Base-by-base conservation (phyloP, 2,888 invertebrate species). In the Stegophylla sp. region DNA sequence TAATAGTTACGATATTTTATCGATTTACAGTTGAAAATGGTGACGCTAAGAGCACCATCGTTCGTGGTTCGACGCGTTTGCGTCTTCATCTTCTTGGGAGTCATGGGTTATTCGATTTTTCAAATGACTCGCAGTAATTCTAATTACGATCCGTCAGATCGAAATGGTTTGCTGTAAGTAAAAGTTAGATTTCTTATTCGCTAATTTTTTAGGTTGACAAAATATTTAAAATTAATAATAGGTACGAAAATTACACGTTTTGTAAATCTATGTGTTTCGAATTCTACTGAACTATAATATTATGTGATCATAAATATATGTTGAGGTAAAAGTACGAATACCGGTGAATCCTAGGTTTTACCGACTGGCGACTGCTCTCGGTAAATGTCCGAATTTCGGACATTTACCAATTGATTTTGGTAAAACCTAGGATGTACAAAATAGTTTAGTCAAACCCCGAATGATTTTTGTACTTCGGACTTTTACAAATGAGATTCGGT, bases 71-170 rank as follows among this genome's bases (percentile, higher is more conserved):
- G 79, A 3, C 71, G 79, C 0, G 17, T 79, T 13, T 79, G 69
- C 9, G 61, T 61, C 17, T 71, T 79, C 23, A 61, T 79, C 3
- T 61, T 79, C 17, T 48, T 79, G 5, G 79, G 79, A 23, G 13
- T 79, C 13, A 79, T 69, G 69, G 79, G 79, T 20, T 79, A 79
- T 79, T 41, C 79, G 9, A 79, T 79, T 79, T 79, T 79, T 71
- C 69, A 63, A 59, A 79, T 79, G 79, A 71, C 79, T 12, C 79
- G 69, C 0, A 69, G 17, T 26, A 79, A 51, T 51, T 34, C 79
- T 3, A 71, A 79, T 13, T 79, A 79, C 15, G 71, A 79, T 17
- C 71, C 51, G 69, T 51, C 79, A n/a, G 61, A 79, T 61, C 45
- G 79, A 51, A 79, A 48, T 1, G 23, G 71, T 48, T 71, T 79